A percentile compares a stretch with the other conserved stretches of the same genome.
Conservation (phyloP, 2,888 invertebrate species). For the Caenorhabditis auriculariae region DNA sequence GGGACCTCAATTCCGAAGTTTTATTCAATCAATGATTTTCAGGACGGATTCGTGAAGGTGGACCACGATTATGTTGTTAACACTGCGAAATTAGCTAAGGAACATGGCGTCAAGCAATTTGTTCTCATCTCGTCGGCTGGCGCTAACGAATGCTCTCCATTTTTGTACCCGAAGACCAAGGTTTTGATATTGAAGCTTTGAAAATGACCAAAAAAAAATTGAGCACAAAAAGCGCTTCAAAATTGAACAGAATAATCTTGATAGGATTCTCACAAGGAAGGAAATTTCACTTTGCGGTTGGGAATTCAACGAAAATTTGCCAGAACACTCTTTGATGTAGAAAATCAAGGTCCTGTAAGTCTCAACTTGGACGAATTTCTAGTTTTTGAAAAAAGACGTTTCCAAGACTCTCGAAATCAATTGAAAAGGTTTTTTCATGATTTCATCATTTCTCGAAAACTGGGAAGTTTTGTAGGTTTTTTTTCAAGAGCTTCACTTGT, state of each 20-base stretch:
- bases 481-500: no score
- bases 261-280: neutral
- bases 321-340: no score
- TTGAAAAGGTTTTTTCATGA: no score
- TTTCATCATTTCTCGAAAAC: no score
- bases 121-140: conserved; percentile 66
- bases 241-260: neutral
- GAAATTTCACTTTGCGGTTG: neutral
- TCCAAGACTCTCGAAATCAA: no score
- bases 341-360: no score
- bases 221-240: no score
- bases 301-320: neutral
- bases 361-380: no score
- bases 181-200: conserved; percentile 53
- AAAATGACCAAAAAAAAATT: neutral
- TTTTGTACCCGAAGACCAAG: conserved; percentile 67
- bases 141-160: conserved; percentile 66
- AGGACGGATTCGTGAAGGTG: conserved; percentile 67
- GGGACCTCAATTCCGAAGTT: neutral
- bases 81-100: conserved; percentile 66
- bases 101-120: conserved; percentile 65
- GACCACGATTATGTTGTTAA: conserved; percentile 69
- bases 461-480: no score
- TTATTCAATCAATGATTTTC: neutral
- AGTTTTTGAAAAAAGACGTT: no score